These are phyloP conservation scores for Hypanus sabinus DNA, from an alignment of 2,113 vertebrate species.

Conservation along the genomic window DNA sequence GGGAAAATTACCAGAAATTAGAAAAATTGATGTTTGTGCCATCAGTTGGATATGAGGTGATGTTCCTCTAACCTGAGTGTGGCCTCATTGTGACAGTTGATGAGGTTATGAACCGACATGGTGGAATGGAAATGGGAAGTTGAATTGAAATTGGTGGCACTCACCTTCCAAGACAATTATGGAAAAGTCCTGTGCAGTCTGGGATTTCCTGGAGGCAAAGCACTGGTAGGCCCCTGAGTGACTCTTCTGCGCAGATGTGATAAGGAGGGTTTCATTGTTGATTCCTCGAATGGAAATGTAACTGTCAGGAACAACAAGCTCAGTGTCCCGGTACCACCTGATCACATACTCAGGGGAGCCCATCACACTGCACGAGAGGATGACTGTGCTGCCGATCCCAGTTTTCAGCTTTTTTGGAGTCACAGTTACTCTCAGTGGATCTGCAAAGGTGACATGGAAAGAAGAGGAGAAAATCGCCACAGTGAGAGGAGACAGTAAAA, in stretches of 20 bases:
- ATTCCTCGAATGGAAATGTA: slow-evolving; percentile 91
- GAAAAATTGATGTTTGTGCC: too few relatives aligned
- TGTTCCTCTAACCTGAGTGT: too few relatives aligned
- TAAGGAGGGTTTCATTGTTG: slow-evolving; percentile 92
- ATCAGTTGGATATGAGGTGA: too few relatives aligned
- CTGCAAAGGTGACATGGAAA: slow-evolving; percentile 47
- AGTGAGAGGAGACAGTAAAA: not conserved
- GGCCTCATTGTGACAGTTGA: too few relatives aligned
- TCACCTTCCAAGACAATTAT: slow-evolving; percentile 89
- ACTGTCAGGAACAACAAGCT: slow-evolving; percentile 74
- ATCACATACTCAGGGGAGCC: slow-evolving; percentile 86
- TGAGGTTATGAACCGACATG: too few relatives aligned
- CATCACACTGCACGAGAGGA: slow-evolving; percentile 84
- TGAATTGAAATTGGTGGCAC: slow-evolving; percentile 14
- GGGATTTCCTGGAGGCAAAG: slow-evolving; percentile 84
- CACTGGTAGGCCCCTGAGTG: slow-evolving; percentile 96
- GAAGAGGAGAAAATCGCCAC: not conserved
- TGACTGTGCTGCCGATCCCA: slow-evolving; percentile 93
- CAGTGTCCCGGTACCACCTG: slow-evolving; percentile 94
- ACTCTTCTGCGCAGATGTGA: slow-evolving; percentile 89
- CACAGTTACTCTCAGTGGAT: slow-evolving; percentile 88
- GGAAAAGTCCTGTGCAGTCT: slow-evolving; percentile 93
- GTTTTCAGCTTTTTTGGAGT: slow-evolving; percentile 98
- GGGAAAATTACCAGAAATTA: too few relatives aligned
- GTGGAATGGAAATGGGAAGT: too few relatives aligned